phyloP scores from a whole-genome alignment of 64 coral and sea anemone species.

The Montipora capricornis region DNA sequence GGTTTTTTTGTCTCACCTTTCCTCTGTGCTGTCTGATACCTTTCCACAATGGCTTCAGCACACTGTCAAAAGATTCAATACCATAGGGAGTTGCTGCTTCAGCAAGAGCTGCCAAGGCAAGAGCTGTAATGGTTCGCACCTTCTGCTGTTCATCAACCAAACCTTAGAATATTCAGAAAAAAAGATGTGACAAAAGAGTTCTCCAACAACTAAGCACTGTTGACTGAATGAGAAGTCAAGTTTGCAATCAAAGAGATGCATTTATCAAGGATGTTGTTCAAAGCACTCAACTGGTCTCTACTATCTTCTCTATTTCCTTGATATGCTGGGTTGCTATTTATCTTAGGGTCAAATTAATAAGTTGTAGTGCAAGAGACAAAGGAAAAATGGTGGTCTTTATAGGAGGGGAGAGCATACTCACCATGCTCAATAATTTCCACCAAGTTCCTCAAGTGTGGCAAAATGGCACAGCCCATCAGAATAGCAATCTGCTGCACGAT shows the following conservation, averaged over 20 bases:
- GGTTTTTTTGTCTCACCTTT: constrained; percentile 61
- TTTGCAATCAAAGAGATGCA: no score
- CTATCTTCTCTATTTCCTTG: no score
- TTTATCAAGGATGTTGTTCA: no score
- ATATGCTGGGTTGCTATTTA: no score
- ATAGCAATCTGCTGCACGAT: constrained; percentile 99
- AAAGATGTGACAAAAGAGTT: no score
- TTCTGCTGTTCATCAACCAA: constrained; percentile 99
- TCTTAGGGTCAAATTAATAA: no score
- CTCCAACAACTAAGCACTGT: no score
- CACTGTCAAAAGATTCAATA: constrained; percentile 99
- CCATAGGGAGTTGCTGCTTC: constrained; percentile 99
- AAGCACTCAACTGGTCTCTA: no score
- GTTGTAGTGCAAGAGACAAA: no score
- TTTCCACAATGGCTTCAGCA: constrained; percentile 98
- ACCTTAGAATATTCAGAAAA: constrained; percentile 25
- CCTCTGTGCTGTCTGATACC: constrained; percentile 99
- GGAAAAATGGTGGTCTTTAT: no score
- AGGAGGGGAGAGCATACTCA: constrained; percentile 10
- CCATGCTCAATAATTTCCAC: constrained; percentile 99
- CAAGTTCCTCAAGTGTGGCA: constrained; percentile 95
- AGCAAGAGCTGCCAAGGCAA: constrained; percentile 98
- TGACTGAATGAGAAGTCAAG: no score
- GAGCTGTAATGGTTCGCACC: constrained; percentile 98
- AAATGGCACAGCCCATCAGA: constrained; percentile 98